Base-by-base conservation (phyloP, 1,140 invertebrate species). In the Neelides sp. region DNA sequence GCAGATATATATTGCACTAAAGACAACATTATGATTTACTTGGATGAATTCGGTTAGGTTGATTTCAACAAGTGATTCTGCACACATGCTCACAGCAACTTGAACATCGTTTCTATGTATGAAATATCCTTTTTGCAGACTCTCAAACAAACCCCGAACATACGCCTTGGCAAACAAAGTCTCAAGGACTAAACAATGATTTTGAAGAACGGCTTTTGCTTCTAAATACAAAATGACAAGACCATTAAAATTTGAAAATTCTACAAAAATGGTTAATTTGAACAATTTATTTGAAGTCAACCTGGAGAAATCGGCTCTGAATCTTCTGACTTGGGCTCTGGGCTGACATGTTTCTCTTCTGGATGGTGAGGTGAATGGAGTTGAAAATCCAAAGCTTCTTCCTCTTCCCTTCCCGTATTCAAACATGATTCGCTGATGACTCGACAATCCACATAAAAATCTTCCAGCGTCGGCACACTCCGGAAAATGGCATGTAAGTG, bases 51-150 rank as follows among this genome's bases (percentile, higher is more conserved):
- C 70, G 1, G 80, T 82, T 20, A 85, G 80, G 62, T 84, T 78
- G 49, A 83, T 77, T 63, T 84, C 79, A 27, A 80, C 68, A 1
- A 78, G 65, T 17, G 72, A 69, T 68, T 84, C 79, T 54, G 81
- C 75, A 63, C 82, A 85, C 55, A 83, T 76, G 62, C 80, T 76
- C 28, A 85, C 77, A n/a, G 80, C 80, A 17, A 76, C 72, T 54
- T 83, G 75, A 59, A 85, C 75, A 62, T 85, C 82, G 34, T 72
- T 66, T 17, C 68, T 68, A 55, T 77, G 73, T 4, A 85, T 64
- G 23, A 69, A 67, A 5, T 74, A 68, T 45, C 75, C 75, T 10
- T 73, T 63, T 55, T 79, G 76, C 34, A 85, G 64, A 8, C 77
- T 76, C 53, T 75, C 71, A 61, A 78, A 81, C 4, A 80, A 67